Conservation (phyloP, 1,140 invertebrate species). For the Ceratosolen solmsi region DNA sequence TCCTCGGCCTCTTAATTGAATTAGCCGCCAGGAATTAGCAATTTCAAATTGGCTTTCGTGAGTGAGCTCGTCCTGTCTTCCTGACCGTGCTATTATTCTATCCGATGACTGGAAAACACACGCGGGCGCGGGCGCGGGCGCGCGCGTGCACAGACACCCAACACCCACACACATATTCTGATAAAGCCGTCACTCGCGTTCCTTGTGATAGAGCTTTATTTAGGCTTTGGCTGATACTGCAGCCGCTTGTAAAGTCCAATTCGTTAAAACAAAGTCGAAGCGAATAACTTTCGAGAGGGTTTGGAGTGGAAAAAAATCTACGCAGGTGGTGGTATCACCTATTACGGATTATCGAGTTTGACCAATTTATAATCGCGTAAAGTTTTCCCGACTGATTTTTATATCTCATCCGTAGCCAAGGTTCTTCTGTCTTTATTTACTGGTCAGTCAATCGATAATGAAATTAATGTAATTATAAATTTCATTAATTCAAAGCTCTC, state of each 20-base stretch:
- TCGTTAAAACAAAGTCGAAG: slow-evolving; percentile 34
- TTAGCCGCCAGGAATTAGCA: slow-evolving; percentile 69
- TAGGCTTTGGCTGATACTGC: slow-evolving; percentile 24
- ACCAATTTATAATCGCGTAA: not conserved
- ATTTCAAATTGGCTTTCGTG: slow-evolving; percentile 64
- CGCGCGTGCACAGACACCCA: no score
- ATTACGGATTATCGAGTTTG: slow-evolving; percentile 10
- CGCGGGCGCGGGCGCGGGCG: no score
- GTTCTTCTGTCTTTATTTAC: no score
- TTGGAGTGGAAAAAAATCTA: not conserved
- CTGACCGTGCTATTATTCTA: slow-evolving; percentile 25
- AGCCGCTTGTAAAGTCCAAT: not conserved
- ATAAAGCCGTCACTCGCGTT: slow-evolving; percentile 4
- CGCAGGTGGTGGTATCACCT: not conserved
- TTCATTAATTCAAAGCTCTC: no score
- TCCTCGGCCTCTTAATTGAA: slow-evolving; percentile 68
- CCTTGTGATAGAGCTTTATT: not conserved
- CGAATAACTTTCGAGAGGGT: slow-evolving; percentile 32
- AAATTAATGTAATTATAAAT: no score
- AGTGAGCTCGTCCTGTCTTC: slow-evolving; percentile 35
- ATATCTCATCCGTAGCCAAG: no score
- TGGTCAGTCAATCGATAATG: no score
- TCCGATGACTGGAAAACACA: slow-evolving; percentile 3
- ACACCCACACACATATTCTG: not conserved
- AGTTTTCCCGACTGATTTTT: no score